Conservation (phyloP, 1,140 invertebrate species). For the Bombyx mandarina region DNA sequence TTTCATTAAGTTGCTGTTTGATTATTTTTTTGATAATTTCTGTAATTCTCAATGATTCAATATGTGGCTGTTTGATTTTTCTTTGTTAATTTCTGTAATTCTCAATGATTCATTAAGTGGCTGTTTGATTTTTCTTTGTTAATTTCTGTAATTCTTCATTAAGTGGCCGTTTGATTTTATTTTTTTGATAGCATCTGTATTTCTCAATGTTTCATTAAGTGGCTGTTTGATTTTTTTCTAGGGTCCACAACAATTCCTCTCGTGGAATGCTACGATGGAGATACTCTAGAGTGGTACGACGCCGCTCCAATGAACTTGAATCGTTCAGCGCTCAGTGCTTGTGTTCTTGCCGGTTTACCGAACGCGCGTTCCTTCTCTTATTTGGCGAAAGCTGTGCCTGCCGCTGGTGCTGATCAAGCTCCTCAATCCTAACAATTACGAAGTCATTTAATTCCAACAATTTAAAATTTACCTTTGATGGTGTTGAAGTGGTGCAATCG, state of each 20-base stretch:
- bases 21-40: no score
- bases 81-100: no score
- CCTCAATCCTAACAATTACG: constrained; percentile 26
- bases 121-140: background rate
- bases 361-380: constrained; percentile 73
- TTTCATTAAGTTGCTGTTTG: background rate
- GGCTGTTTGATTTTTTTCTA: constrained; percentile 17
- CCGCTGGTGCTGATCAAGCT: constrained; percentile 56
- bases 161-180: no score
- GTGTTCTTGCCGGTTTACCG: constrained; percentile 72
- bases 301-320: constrained; percentile 80
- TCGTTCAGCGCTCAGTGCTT: constrained; percentile 76
- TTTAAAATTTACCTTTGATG: no score
- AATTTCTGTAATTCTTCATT: no score
- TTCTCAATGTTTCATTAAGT: background rate
- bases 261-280: constrained; percentile 81
- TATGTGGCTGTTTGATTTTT: no score
- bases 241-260: constrained; percentile 75
- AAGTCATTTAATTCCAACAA: background rate
- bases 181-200: no score
- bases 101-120: background rate
- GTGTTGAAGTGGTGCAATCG: no score
- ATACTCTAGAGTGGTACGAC: constrained; percentile 78
- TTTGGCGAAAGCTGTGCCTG: constrained; percentile 57
- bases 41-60: no score